Base-by-base conservation (phyloP, 2,113 vertebrate species). In the Rhinopithecus roxellana region DNA sequence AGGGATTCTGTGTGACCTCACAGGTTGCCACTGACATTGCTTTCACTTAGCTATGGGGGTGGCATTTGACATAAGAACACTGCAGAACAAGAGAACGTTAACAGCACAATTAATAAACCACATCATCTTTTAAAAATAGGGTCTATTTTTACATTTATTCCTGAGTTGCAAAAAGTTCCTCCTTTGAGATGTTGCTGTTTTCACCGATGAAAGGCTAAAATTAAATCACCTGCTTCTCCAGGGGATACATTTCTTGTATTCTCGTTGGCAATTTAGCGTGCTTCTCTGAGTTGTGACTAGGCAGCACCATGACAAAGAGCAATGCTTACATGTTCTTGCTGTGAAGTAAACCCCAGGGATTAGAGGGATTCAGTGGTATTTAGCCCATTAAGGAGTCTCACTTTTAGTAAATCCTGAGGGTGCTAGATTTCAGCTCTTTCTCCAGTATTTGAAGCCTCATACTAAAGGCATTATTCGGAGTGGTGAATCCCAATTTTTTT, bases 101-200 rank as follows among this genome's bases (percentile, higher is more conserved):
- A 93, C 79, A 78, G 92, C 72, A 93, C 95, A 96, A 97, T 98
- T 97, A 98, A 91, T 84, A 97, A 96, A 92, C 77, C 1, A 20
- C 84, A 93, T 96, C 88, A 92, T 75, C 95, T 95, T 95, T 90
- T 95, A 38, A 97, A 97, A 98, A 96, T 83, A 83, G 80, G 77
- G 43, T 78, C 98, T 98, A 97, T 96, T 98, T 97, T 98, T 98
- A 94, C 93, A 95, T 85, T 91, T 85, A 90, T 93, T 90, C 75
- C 79, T 84, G 97, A 95, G 80, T 87, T 96, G 89, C 82, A 52
- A 85, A 83, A 95, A 61, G 83, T 94, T 97, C 59, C 83, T 90
- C 13, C 22, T 93, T 88, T 67, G 70, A 95, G 80, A 93, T 95
- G 84, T 61, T 94, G 96, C 96, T 97, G 78, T 95, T 98, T 97